Evolutionary conservation across 2,113 vertebrate species (phyloP), one percentile per base, ranked within the genome.

Genomic region (Poicephalus gulielmi): DNA sequence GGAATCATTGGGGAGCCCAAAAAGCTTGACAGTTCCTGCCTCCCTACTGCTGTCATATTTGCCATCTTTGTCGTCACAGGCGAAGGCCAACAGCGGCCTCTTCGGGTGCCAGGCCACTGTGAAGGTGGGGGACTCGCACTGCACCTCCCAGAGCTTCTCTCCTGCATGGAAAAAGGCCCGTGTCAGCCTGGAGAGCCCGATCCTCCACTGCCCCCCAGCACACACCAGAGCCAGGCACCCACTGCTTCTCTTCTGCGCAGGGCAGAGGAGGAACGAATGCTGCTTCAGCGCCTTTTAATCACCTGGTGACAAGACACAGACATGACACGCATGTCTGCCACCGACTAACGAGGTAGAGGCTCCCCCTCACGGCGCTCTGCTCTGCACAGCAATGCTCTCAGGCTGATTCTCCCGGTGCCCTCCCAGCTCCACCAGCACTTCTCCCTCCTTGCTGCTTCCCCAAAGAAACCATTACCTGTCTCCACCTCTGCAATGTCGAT

Each of bases 61-160:
- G 67, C 99, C 99, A 50, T 99, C 99, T 97, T 99, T 99, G 98
- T 99, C 99, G 0, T 99, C 99, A 59, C 99, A 99, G 90, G 99
- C 99, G 27, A 99, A 99, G 6, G 99, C 99, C 97, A 99, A 94
- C 88, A 99, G 98, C 0, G 99, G 99, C 70, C 99, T 98, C 97
- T 99, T 99, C 7, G 99, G 99, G 94, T 99, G 99, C 99, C 99
- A 99, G 50, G 99, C 99, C 39, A 99, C 99, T 0, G 99, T 99
- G 96, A 99, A 99, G 74, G 99, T 99, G 3, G 99, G 99, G 5
- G 99, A 99, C 85, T 99, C 99, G 0, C 99, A 99, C 97, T 99
- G 99, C n/a, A 99, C 99, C 96, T 99, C 99, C 99, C 99, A 99
- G 44, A 99, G 98, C 96, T 99, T 99, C 98, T 99, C 99, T 82